Percentiles rank a stretch among this genome's conserved stretches.
Evolutionary conservation across 2,113 vertebrate genomes (phyloP).

Genomic region (Morone chrysops): DNA sequence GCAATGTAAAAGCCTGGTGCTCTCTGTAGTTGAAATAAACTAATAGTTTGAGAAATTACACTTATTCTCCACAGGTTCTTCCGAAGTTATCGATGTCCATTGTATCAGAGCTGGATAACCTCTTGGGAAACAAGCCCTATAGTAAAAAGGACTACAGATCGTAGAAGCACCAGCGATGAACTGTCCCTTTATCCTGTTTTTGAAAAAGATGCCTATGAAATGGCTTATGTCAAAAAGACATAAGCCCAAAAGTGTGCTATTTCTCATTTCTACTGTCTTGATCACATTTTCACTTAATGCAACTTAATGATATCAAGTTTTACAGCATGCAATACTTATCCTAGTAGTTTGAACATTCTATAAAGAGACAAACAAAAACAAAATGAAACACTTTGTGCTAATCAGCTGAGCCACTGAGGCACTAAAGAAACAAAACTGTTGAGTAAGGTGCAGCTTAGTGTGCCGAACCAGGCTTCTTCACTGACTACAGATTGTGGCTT

Average conservation of each 20-base stretch:
- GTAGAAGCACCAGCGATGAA: slow-evolving; percentile 72
- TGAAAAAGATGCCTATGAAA: not conserved
- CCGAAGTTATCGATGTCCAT: slow-evolving; percentile 93
- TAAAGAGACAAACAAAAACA: not conserved
- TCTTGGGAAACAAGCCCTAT: slow-evolving; percentile 96
- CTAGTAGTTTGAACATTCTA: not conserved
- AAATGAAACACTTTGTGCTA: not conserved
- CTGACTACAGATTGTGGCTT: not conserved
- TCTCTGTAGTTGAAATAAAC: not conserved
- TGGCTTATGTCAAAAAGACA: not conserved
- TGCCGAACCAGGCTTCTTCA: not conserved
- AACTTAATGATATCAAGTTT: not conserved
- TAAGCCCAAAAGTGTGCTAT: not conserved
- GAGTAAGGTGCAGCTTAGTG: not conserved
- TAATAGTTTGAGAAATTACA: not conserved
- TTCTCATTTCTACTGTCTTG: not conserved
- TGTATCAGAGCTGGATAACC: slow-evolving; percentile 92
- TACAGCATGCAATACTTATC: not conserved
- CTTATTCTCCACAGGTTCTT: slow-evolving; percentile 86
- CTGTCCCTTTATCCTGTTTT: not conserved
- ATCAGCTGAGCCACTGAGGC: not conserved
- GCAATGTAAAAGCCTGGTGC: not conserved
- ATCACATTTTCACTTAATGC: slow-evolving; percentile 5
- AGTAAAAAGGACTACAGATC: slow-evolving; percentile 95
- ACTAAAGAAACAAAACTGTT: not conserved